Percentiles rank a stretch among this genome's conserved stretches.
These are phyloP conservation scores for Girardinichthys multiradiatus DNA, from an alignment of 2,113 vertebrate genomes.

Conservation along the genomic window DNA sequence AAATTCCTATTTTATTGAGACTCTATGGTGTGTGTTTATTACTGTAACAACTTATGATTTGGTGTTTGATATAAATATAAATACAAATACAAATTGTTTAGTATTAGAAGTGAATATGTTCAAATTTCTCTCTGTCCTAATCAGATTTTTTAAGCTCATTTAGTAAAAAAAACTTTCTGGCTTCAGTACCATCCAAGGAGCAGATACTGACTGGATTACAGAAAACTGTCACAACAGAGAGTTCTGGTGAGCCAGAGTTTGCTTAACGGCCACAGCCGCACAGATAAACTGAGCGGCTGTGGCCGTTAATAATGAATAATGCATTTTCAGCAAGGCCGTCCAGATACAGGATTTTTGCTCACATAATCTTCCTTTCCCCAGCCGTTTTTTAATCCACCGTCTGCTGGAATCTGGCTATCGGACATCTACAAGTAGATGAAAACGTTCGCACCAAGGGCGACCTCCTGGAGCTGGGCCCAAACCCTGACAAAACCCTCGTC, in stretches of 20 bases:
- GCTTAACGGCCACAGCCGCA: background rate
- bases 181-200: too few relatives aligned
- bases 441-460: conserved; percentile 50
- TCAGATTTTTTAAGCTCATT: too few relatives aligned
- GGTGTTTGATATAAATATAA: background rate
- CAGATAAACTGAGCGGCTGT: conserved; percentile 15
- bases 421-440: conserved; percentile 63
- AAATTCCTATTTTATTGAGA: too few relatives aligned
- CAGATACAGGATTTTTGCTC: conserved; percentile 45
- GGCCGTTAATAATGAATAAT: conserved; percentile 55
- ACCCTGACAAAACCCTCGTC: conserved; percentile 44
- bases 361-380: conserved; percentile 48
- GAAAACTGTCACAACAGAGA: background rate
- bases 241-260: background rate
- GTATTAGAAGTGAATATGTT: too few relatives aligned
- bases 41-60: background rate
- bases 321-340: conserved; percentile 39
- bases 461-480: conserved; percentile 58
- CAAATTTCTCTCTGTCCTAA: too few relatives aligned
- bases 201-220: background rate
- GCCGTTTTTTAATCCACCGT: conserved; percentile 63
- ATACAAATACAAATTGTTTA: background rate
- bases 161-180: too few relatives aligned
- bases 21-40: too few relatives aligned
- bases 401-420: conserved; percentile 57